Base-by-base conservation (phyloP, 1,140 invertebrate genomes). In the Drosophila rhopaloa region DNA sequence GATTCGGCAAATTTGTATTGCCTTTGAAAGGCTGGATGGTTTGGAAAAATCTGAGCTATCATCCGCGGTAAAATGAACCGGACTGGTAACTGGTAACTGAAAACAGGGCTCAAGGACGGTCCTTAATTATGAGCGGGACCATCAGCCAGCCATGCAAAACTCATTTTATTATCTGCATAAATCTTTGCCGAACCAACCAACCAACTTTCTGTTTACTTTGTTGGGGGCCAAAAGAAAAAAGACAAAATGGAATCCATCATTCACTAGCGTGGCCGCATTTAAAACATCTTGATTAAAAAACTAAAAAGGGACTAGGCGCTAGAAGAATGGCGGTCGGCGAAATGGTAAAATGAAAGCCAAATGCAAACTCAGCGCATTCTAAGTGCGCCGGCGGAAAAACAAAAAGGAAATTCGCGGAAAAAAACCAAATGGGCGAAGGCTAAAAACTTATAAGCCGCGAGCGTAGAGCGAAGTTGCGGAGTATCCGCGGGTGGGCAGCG, bases 131-230 rank as follows among this genome's bases (percentile, higher is more conserved):
- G 78, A 56, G 47, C 72, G 62, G 51, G 19, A 58, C 65, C 62
- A 53, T 40, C 59, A 51, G 57, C 62, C 46, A 46, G 40, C 46
- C 54, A 48, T 44, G 70, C 58, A 59, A 76, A 86, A 86, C 76
- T 86, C 83, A 88, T 86, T 86, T 88, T 88, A 86, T 86, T 86
- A 88, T 88, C 83, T 88, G 83, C 84, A 88, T 86, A 86, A 86
- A 82, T 86, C 82, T 82, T 88, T 63, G 70, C 70, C 79, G 71
- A 82, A 76, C 63, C 76, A 70, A 62, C 59, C 68, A 66, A 65
- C 79, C 68, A 85, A 85, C 68, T 86, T 86, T 82, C 70, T 86
- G 82, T 86, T 86, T 86, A 86, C 82, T 86, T 65, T 72, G 60
- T 60, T 1, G 57, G 57, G 57, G 43, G 54, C 41, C 38, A 27